Base-by-base conservation (phyloP, 2,888 invertebrate genomes). In the Lycophotia porphyrea region DNA sequence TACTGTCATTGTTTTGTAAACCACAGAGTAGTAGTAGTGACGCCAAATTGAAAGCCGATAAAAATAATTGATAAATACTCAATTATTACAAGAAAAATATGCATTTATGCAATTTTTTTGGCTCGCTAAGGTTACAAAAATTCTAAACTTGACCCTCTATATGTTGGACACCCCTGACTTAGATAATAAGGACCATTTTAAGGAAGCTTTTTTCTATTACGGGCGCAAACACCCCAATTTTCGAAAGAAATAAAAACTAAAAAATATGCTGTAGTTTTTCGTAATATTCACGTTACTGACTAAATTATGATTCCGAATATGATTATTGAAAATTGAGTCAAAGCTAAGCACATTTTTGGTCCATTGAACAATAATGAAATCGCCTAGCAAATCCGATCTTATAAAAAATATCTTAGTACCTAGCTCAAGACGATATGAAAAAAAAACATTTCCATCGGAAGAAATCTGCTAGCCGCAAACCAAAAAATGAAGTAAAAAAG, bases 401-500 rank as follows among this genome's bases (percentile, higher is more conserved):
- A 39, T 39, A 55, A 42, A 82, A 47, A 71, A 65, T 60, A 39
- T 34, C 68, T 71, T 42, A 65, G 24, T 39, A 58, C 31, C 27
- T 36, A 36, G 31, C 47, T 63, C 31, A 34, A 65, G 21, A n/a
- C 34, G 49, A 66, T 81, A 75, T 68, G 55, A 80, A 76, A 81
- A 81, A 9, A 44, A 64, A 73, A 68, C 60, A 63, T 68, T 77
- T 67, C 52, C 42, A 65, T 71, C 36, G 13, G 27, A 13, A 39
- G 39, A 82, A 85, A 82, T 71, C 81, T 84, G 74, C 75, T 70
- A 71, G 55, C 77, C 72, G n/a, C 82, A 82, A 67, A 82, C 36
- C 4, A 42, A 73, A 78, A 78, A 77, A 74, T 58, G 58, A 42
- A 55, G 65, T 15, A 74, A 84, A 78, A 76, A 76, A 76, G 34